These are phyloP conservation scores for Dromococcyx pavoninus DNA, from an alignment of 2,797 vertebrate genomes.

Conservation along the genomic window DNA sequence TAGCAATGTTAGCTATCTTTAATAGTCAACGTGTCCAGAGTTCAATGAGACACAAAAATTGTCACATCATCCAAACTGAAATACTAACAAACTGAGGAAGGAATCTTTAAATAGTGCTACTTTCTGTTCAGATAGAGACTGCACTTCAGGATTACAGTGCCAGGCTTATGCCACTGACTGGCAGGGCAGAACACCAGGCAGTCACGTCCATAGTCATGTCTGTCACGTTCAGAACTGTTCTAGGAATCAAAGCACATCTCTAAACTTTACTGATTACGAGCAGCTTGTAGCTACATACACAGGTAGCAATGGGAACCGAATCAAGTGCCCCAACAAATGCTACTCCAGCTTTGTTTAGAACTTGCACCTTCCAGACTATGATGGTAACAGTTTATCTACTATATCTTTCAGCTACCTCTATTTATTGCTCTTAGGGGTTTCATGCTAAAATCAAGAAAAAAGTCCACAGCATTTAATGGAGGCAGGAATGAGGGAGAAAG, in stretches of 20 bases:
- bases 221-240: not conserved
- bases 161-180: not conserved
- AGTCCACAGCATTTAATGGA: not conserved
- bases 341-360: not conserved
- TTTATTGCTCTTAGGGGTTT: not conserved
- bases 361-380: not conserved
- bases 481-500: not conserved
- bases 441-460: not conserved
- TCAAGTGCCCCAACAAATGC: not conserved
- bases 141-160: not conserved
- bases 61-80: not conserved
- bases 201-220: not conserved
- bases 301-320: not conserved
- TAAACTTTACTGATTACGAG: not conserved
- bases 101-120: not conserved
- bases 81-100: not conserved
- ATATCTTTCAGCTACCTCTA: not conserved
- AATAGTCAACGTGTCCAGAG: not conserved
- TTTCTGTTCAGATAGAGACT: not conserved
- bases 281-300: not conserved
- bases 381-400: not conserved
- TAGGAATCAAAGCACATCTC: not conserved
- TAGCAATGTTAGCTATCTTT: no score
- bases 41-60: not conserved
- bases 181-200: not conserved